Base-by-base conservation (phyloP, 1,140 invertebrate species). In the Protaetia brevitarsis region DNA sequence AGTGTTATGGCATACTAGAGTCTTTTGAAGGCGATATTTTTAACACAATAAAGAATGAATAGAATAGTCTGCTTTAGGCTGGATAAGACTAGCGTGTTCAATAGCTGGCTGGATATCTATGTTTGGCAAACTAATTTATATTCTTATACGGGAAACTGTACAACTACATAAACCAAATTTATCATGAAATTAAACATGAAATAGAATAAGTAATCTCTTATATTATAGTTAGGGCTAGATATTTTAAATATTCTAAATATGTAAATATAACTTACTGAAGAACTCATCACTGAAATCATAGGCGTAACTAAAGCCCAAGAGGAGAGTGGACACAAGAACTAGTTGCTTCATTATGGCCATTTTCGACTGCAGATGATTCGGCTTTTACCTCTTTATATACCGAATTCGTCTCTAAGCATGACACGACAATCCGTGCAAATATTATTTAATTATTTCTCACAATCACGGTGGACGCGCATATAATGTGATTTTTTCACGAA, bases 251-350 rank as follows among this genome's bases (percentile, higher is more conserved):
- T 7, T 56, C 23, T 23, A 51, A 23, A 8, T 7, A 51, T 51
- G 26, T 3, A 3, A 51, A 23, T 2, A 8, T 51, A 59, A 59
- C 57, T 59, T 59, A 59, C 57, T 59, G 57, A 29, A 59, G 3
- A 59, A 59, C 26, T 59, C 26, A 28, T 59, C 57, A 4, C 57
- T 27, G 57, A 59, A 59, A n/a, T 59, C 57, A n/a, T 59, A 59
- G 57, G 26, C 26, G 16, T 10, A 13, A 31, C 6, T 6, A 27
- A 59, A 5, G 13, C 57, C 57, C 26, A 59, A 3, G 26, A 59
- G 19, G 13, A 51, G 3, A 10, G 16, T 51, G 16, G 13, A 19
- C 41, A 51, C 41, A 51, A 51, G 41, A 51, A 51, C 41, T 51
- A 51, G 21, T 10, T 51, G 21, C 41, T 19, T 51, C 37, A 16